Base-by-base conservation (phyloP, 2,797 vertebrate species). In the Molothrus ater region DNA sequence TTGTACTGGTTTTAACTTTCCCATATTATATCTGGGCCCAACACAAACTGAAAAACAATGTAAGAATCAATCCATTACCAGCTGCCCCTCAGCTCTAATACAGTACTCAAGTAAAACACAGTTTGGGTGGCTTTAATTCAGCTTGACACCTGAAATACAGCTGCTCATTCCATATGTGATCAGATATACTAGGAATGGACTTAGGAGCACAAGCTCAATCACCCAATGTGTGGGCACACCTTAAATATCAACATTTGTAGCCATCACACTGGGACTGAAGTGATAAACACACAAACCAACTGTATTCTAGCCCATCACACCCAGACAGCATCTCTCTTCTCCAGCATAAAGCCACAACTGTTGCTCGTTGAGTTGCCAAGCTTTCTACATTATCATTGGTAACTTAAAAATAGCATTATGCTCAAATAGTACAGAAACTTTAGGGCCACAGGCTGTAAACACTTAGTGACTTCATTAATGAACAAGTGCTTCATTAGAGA, bases 111-210 rank as follows among this genome's bases (percentile, higher is more conserved):
- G 54, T 63, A 75, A 72, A 90, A 65, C 24, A 86, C 10, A 43
- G 31, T 13, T n/a, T 75, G 26, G 31, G 47, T 50, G 38, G 24
- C 43, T 80, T 88, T 91, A 64, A 64, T 50, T 76, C 21, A 89
- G 36, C 42, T 47, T 95, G 73, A 88, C 59, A 79, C 56, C 24
- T 0, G 2, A 90, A 79, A 70, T 48, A 59, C 54, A 93, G 73
- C 53, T 90, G 86, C 47, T 84, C 56, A 78, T 80, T 94, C 86
- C 88, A 92, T 70, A 56, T 75, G 76, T 90, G 82, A 83, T 57
- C n/a, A 91, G 69, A 81, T 36, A 56, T 17, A 53, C 31, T 53
- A 69, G 47, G 26, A 92, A 79, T 11, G n/a, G 91, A 22, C 15
- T 79, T 75, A 70, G 63, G 63, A 92, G 70, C 14, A 66, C 38